These are phyloP conservation scores for Apis cerana DNA, from an alignment of 1,140 invertebrate genomes.

Conservation along the genomic window DNA sequence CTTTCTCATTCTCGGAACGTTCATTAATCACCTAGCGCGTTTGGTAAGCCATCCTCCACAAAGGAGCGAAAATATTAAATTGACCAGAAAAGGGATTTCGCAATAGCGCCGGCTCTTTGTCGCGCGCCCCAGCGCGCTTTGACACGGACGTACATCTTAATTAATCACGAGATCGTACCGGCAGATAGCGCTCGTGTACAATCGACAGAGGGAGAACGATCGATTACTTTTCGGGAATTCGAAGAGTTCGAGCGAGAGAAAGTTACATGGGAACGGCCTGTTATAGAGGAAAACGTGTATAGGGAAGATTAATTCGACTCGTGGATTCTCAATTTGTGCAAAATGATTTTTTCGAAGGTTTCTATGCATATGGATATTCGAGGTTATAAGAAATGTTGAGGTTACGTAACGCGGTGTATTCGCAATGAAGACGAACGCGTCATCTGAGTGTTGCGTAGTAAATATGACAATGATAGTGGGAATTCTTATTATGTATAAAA, in stretches of 20 bases:
- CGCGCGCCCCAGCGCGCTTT: neutral
- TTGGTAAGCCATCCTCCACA: neutral
- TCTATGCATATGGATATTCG: too few species aligned
- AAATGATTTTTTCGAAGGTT: too few species aligned
- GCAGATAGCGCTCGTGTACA: neutral
- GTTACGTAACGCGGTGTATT: too few species aligned
- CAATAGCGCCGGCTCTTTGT: neutral
- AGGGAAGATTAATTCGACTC: too few species aligned
- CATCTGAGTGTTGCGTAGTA: too few species aligned
- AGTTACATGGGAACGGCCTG: neutral
- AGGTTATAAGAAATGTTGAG: too few species aligned
- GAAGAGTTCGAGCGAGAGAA: conserved; percentile 17
- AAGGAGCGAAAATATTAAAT: neutral
- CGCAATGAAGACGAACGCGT: too few species aligned
- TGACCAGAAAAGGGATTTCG: neutral
- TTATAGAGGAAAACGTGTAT: too few species aligned
- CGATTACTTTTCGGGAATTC: conserved; percentile 19
- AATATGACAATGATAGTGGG: too few species aligned
- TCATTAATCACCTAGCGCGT: neutral
- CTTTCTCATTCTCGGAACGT: neutral
- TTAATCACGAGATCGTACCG: neutral
- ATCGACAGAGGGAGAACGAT: neutral
- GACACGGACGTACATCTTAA: conserved; percentile 5
- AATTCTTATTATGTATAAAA: too few species aligned
- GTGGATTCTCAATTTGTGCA: too few species aligned